These are phyloP conservation scores for Mormyrops attenuatus DNA, from an alignment of 2,797 vertebrate species.

Conservation along the genomic window DNA sequence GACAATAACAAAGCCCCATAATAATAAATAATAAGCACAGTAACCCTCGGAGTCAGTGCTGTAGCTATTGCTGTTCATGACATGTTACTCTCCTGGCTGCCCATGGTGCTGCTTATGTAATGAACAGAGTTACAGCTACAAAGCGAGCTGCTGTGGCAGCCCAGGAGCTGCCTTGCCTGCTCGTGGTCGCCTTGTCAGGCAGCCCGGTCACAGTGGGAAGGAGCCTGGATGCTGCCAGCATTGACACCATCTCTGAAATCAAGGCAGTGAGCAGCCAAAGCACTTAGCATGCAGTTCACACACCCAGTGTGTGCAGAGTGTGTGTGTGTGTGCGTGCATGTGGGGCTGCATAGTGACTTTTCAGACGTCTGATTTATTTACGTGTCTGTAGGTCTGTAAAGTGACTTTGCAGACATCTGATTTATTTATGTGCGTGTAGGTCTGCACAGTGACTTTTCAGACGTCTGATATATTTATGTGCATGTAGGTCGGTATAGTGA, in stretches of 20 bases:
- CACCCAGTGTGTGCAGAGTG: background rate
- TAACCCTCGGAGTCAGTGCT: background rate
- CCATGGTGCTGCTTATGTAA: background rate
- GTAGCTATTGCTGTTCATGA: background rate
- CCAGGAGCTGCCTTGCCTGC: background rate
- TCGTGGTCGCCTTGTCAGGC: slow-evolving; percentile 41
- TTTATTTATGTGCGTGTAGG: background rate
- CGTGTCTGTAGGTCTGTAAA: slow-evolving; percentile 72
- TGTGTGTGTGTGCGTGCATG: background rate
- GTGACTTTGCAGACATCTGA: slow-evolving; percentile 63
- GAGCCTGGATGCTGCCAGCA: slow-evolving; percentile 64
- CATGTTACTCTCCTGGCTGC: background rate
- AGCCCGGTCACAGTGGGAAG: slow-evolving; percentile 60
- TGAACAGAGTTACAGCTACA: background rate
- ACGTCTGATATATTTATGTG: too few relatives aligned
- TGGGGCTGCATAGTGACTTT: slow-evolving; percentile 80
- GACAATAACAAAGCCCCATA: background rate
- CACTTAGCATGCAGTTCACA: background rate
- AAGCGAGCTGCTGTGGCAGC: background rate
- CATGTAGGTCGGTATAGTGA: too few relatives aligned
- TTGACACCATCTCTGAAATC: slow-evolving; percentile 66
- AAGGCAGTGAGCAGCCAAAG: slow-evolving; percentile 52
- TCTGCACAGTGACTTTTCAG: too few relatives aligned
- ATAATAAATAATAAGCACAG: background rate
- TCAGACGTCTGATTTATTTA: background rate